Base-by-base conservation (phyloP, 2,797 vertebrate genomes). In the Tragopan temminckii region DNA sequence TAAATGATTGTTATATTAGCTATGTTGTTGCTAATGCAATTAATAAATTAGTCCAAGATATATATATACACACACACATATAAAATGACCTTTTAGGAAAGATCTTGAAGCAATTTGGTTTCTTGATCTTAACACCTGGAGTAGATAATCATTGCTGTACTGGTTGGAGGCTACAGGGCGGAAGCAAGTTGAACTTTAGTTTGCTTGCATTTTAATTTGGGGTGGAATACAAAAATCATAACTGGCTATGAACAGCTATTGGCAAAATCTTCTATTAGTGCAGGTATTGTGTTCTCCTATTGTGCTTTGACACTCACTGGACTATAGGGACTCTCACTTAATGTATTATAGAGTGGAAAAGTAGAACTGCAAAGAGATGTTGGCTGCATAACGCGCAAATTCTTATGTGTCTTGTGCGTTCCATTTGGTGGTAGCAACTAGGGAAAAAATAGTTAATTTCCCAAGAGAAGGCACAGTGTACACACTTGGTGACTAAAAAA, bases 381-480 rank as follows among this genome's bases (percentile, higher is more conserved):
- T 74, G 50, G 67, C 68, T 31, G 58, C 46, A 89, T 87, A 29
- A 35, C 57, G 48, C 62, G 63, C 84, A 86, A 92, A 94, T 95
- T 96, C 88, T 81, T 90, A 64, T 85, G 33, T 76, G 59, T 83
- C 82, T 86, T 64, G 18, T 57, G 72, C 35, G 57, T 84, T 82
- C 27, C 21, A 67, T 82, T 94, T 92, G 58, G 77, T 87, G 69
- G 80, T 59, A 90, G 72, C 64, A 92, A 67, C 91, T 78, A 76
- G 71, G 52, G 80, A 82, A 91, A 89, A 94, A 92, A 38, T 5
- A 82, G 66, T 71, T 95, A 76, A 82, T 94, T 96, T 95, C 94
- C 83, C 70, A 90, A 81, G 89, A 90, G 91, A 78, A 80, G 46
- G 42, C 40, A 85, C 58, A 46, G 55, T 85, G 13, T 80, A 78